Evolutionary conservation across 2,797 vertebrate genomes (phyloP).

Genomic region (Scleropages formosus): DNA sequence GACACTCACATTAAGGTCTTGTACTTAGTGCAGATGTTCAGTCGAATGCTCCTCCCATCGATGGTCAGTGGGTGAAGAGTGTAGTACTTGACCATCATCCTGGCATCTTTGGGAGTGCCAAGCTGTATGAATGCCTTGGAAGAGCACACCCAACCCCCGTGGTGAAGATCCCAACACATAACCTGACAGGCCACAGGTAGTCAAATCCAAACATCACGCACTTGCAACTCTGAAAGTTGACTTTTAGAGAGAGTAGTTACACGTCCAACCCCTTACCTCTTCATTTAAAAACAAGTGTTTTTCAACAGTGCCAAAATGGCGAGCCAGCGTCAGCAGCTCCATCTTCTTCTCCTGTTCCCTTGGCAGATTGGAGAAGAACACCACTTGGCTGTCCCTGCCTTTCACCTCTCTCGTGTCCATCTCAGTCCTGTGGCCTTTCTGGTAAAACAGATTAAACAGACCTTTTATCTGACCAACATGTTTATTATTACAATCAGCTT

Average conservation of each 20-base stretch:
- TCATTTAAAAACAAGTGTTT: constrained; percentile 71
- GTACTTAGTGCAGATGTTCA: constrained; percentile 93
- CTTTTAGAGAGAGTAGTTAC: not conserved
- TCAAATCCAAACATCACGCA: not conserved
- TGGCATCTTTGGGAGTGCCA: constrained; percentile 82
- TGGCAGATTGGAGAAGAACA: constrained; percentile 74
- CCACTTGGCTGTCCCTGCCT: constrained; percentile 59
- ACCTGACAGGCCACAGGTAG: not conserved
- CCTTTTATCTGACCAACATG: too few relatives aligned
- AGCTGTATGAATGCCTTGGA: constrained; percentile 90
- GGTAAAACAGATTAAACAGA: not conserved
- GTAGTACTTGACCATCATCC: constrained; percentile 92
- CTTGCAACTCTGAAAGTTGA: not conserved
- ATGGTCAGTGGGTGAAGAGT: constrained; percentile 83
- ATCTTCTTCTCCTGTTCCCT: constrained; percentile 64
- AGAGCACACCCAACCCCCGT: not conserved
- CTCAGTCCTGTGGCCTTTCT: constrained; percentile 30
- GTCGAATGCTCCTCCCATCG: constrained; percentile 78
- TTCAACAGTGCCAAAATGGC: constrained; percentile 68
- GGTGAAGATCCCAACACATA: not conserved
- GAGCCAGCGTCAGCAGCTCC: constrained; percentile 66
- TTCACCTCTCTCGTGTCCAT: constrained; percentile 19
- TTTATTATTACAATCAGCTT: too few relatives aligned
- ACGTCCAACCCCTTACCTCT: constrained; percentile 54
- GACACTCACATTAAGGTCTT: constrained; percentile 80